These are phyloP conservation scores for Empis livida DNA, from an alignment of 2,888 invertebrate genomes.

Conservation along the genomic window DNA sequence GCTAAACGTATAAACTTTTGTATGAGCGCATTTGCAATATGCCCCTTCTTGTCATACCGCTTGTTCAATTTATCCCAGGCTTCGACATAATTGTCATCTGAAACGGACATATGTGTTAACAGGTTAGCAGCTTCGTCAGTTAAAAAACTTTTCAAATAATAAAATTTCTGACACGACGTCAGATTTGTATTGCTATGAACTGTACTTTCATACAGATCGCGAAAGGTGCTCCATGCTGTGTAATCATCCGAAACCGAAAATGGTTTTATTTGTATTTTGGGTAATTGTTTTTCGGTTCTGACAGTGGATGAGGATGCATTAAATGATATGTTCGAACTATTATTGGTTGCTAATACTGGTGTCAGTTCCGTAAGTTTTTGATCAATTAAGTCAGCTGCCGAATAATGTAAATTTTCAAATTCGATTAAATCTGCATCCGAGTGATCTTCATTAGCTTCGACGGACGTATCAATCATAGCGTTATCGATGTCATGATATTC, in stretches of 20 bases:
- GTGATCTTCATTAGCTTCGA: too few relatives aligned
- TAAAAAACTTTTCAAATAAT: slow-evolving; percentile 10
- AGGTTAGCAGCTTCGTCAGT: slow-evolving; percentile 10
- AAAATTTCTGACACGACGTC: slow-evolving; percentile 9
- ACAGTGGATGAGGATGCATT: too few relatives aligned
- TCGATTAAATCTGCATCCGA: too few relatives aligned
- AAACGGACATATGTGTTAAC: slow-evolving; percentile 9
- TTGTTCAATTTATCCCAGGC: slow-evolving; percentile 10
- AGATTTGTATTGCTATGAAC: too few relatives aligned
- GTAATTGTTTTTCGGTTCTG: too few relatives aligned
- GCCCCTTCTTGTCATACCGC: slow-evolving; percentile 8
- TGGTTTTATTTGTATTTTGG: slow-evolving; percentile 12
- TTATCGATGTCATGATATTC: too few relatives aligned
- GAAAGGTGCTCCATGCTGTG: slow-evolving; percentile 12
- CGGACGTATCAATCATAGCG: too few relatives aligned
- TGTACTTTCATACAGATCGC: slow-evolving; percentile 9
- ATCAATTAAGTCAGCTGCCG: too few relatives aligned
- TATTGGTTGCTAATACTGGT: too few relatives aligned
- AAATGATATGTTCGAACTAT: too few relatives aligned
- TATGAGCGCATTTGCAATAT: slow-evolving; percentile 6
- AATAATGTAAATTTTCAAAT: too few relatives aligned
- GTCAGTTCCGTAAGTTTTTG: too few relatives aligned
- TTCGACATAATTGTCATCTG: slow-evolving; percentile 9
- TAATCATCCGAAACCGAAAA: slow-evolving; percentile 10
- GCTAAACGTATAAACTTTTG: slow-evolving; percentile 8